These are phyloP conservation scores for Hirtodrosophila alboralis DNA, from an alignment of 2,888 invertebrate species.

Conservation along the genomic window DNA sequence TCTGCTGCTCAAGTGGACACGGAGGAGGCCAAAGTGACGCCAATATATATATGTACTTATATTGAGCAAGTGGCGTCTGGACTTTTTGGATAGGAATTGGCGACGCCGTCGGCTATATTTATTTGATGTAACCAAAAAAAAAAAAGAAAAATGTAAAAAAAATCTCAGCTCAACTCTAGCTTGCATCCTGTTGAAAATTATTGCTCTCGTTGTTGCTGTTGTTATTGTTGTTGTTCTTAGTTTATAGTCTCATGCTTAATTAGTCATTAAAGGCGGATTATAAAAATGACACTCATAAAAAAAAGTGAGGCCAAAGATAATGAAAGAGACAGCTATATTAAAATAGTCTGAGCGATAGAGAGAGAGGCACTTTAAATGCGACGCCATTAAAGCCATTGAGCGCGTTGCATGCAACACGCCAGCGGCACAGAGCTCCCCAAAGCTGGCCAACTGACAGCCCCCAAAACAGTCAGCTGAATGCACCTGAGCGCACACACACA, in stretches of 20 bases:
- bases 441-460: conserved; percentile 40
- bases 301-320: conserved; percentile 18
- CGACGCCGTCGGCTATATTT: conserved; percentile 38
- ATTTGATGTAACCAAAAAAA: conserved; percentile 37
- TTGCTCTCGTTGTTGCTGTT: conserved; percentile 15
- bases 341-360: conserved; percentile 6
- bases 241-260: conserved; percentile 70
- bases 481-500: conserved; percentile 62
- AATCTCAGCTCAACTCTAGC: conserved; percentile 32
- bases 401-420: conserved; percentile 73
- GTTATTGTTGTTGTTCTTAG: conserved; percentile 15
- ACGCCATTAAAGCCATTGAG: conserved; percentile 70
- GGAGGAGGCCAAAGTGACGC: conserved; percentile 38
- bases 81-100: conserved; percentile 5
- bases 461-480: conserved; percentile 42
- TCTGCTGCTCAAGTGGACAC: conserved; percentile 7
- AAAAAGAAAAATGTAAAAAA: no score
- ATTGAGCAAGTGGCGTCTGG: conserved; percentile 49
- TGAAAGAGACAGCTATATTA: conserved; percentile 2
- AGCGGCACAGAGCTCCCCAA: conserved; percentile 40
- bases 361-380: conserved; percentile 73
- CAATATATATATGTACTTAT: no score
- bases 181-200: conserved; percentile 46
- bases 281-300: conserved; percentile 75
- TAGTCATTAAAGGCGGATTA: conserved; percentile 69